A percentile compares a stretch with the other conserved stretches of the same genome.
These are phyloP conservation scores for Sebastes matsubarae DNA, from an alignment of 2,797 vertebrate genomes.

Conservation along the genomic window DNA sequence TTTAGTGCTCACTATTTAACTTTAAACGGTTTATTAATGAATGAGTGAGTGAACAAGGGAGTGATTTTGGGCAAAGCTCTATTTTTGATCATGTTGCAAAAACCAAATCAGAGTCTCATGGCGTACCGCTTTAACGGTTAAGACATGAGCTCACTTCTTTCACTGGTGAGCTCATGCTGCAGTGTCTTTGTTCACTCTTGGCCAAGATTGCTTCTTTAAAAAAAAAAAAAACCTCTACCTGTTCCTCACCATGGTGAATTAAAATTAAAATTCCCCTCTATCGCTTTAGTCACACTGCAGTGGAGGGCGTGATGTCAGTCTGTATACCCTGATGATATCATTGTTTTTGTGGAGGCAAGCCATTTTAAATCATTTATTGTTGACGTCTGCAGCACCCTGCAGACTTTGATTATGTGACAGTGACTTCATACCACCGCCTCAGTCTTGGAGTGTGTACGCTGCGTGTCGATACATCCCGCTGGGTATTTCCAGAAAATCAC, in stretches of 20 bases:
- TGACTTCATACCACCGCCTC: constrained; percentile 45
- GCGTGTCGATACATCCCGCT: constrained; percentile 14
- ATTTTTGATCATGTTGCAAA: neutral
- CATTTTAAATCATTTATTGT: constrained; percentile 45
- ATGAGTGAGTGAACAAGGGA: neutral
- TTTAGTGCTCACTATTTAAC: neutral
- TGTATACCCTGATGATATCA: constrained; percentile 38
- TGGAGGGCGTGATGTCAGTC: constrained; percentile 28
- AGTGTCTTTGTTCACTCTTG: constrained; percentile 49
- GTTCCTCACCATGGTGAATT: neutral
- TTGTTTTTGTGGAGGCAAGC: constrained; percentile 14
- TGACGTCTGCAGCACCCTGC: constrained; percentile 31
- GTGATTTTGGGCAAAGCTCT: neutral
- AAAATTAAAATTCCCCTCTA: neutral
- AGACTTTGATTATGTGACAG: constrained; percentile 47
- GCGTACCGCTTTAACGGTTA: constrained; percentile 29
- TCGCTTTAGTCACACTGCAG: constrained; percentile 31
- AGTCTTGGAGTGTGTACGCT: neutral
- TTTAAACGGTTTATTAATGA: neutral
- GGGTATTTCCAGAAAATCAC: constrained; percentile 49
- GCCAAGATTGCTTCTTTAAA: constrained; percentile 12
- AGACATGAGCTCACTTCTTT: constrained; percentile 62
- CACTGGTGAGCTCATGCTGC: constrained; percentile 69
- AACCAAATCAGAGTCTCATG: neutral
- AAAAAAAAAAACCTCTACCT: accelerated